Evolutionary conservation across 1,140 invertebrate species (phyloP).

Genomic region (Apis mellifera): Amel_HAv3.1 CM009934.2:3062001-3062500

Average conservation of each 20-base stretch:
- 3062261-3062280: not conserved
- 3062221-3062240: too few species aligned
- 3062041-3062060: constrained; percentile 55
- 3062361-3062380: too few species aligned
- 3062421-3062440: too few species aligned
- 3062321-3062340: not conserved
- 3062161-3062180: constrained; percentile 66
- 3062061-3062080: constrained; percentile 61
- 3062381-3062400: too few species aligned
- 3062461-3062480: too few species aligned
- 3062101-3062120: constrained; percentile 64
- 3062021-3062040: constrained; percentile 43
- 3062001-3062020: constrained; percentile 13
- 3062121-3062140: constrained; percentile 61
- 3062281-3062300: not conserved
- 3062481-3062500: too few species aligned
- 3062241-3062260: not conserved
- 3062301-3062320: not conserved
- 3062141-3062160: constrained; percentile 34
- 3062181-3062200: not conserved
- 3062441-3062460: too few species aligned
- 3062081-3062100: constrained; percentile 61
- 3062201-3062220: too few species aligned
- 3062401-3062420: too few species aligned
- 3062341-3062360: not conserved